phyloP scores from a whole-genome alignment of 2,888 invertebrate species.

The Yponomeuta evonymella region DNA sequence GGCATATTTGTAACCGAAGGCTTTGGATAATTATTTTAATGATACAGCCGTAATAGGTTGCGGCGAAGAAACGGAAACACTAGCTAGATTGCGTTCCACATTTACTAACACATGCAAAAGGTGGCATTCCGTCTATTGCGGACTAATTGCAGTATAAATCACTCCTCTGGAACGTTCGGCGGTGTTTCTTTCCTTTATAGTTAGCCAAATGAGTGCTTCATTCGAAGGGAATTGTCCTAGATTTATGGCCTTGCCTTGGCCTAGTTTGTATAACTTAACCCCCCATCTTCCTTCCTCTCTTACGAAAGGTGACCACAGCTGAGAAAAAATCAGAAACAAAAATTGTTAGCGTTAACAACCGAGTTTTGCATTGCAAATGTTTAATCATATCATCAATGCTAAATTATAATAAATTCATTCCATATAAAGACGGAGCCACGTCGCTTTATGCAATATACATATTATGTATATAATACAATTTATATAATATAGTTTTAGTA shows the following conservation, averaged over 20 bases:
- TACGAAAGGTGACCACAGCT: too few species aligned
- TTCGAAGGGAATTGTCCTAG: background rate
- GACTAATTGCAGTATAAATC: background rate
- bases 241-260: background rate
- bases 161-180: background rate
- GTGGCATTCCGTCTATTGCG: background rate
- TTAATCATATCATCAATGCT: background rate
- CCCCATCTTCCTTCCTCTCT: background rate
- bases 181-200: background rate
- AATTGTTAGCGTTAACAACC: background rate
- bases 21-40: constrained; percentile 18
- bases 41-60: constrained; percentile 15
- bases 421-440: background rate
- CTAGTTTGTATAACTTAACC: background rate
- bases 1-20: constrained; percentile 15
- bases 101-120: constrained; percentile 12
- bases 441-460: background rate
- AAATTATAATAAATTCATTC: constrained; percentile 2
- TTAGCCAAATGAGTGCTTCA: background rate
- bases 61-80: constrained; percentile 12
- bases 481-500: background rate
- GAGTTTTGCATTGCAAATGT: background rate
- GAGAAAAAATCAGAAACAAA: background rate
- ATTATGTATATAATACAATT: background rate
- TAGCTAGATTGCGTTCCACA: background rate